phyloP scores from a whole-genome alignment of 2,113 vertebrate genomes.

The Canis aureus region DNA sequence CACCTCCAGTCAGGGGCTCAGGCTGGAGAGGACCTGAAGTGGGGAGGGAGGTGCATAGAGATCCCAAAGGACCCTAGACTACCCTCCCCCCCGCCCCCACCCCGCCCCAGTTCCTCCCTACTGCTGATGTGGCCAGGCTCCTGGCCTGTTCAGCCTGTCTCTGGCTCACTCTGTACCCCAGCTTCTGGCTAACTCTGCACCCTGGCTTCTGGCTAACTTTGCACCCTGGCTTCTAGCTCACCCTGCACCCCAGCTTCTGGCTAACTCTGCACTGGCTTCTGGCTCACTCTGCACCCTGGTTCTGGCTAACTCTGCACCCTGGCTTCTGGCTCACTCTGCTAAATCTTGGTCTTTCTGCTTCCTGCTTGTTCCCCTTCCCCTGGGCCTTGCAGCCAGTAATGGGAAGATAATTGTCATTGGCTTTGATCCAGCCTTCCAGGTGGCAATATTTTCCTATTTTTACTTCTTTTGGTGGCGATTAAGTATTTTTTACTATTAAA shows the following conservation, averaged over 20 bases:
- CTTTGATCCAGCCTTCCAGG: slow-evolving; percentile 29
- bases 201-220: no score
- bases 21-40: neutral
- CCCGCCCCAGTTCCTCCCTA: no score
- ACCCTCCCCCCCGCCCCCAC: rapidly evolving
- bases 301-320: neutral
- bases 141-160: neutral
- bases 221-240: no score
- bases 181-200: no score
- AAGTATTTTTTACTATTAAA: slow-evolving; percentile 55
- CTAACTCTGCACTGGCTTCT: no score
- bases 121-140: neutral
- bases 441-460: slow-evolving; percentile 6
- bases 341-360: neutral
- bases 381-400: neutral
- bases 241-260: no score
- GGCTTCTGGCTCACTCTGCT: neutral
- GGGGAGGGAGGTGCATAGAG: neutral
- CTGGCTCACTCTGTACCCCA: no score
- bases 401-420: neutral
- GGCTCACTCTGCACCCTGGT: no score
- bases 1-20: neutral
- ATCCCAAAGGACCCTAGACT: no score
- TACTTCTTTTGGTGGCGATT: slow-evolving; percentile 15
- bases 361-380: neutral